A percentile compares a stretch with the other conserved stretches of the same genome.
Conservation (phyloP, 1,140 invertebrate species). For the Scaptomyza pallida region DNA sequence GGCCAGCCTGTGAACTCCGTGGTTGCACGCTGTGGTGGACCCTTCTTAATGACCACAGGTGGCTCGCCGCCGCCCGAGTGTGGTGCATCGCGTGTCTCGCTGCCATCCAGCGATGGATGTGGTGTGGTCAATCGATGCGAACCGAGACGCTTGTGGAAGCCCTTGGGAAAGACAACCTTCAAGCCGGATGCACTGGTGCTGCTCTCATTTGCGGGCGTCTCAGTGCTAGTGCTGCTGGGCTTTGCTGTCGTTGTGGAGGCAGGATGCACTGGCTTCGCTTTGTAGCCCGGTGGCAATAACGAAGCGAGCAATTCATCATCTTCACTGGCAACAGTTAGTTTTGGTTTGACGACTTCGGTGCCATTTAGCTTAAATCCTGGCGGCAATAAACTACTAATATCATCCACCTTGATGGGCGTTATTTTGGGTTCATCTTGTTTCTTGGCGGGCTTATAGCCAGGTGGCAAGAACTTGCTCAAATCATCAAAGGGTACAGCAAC, state of each 20-base stretch:
- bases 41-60: conserved; percentile 90
- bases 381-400: conserved; percentile 84
- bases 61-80: conserved; percentile 60
- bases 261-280: conserved; percentile 63
- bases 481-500: conserved; percentile 84
- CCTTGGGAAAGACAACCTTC: conserved; percentile 91
- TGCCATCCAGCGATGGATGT: conserved; percentile 62
- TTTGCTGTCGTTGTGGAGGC: conserved; percentile 51
- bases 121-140: conserved; percentile 87
- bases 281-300: conserved; percentile 87
- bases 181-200: conserved; percentile 84
- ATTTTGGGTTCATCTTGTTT: conserved; percentile 66
- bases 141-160: conserved; percentile 89
- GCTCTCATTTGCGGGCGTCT: conserved; percentile 15
- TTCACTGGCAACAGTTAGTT: conserved; percentile 72
- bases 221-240: conserved; percentile 54
- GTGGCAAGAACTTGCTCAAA: conserved; percentile 84
- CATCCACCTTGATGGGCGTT: conserved; percentile 71
- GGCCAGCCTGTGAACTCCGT: conserved; percentile 96
- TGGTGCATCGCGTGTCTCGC: conserved; percentile 41
- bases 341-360: conserved; percentile 45
- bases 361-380: conserved; percentile 85
- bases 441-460: conserved; percentile 85
- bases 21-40: conserved; percentile 92
- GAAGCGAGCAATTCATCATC: conserved; percentile 85